phyloP scores from a whole-genome alignment of 2,888 invertebrate species.

The Abscondita cerata region DNA sequence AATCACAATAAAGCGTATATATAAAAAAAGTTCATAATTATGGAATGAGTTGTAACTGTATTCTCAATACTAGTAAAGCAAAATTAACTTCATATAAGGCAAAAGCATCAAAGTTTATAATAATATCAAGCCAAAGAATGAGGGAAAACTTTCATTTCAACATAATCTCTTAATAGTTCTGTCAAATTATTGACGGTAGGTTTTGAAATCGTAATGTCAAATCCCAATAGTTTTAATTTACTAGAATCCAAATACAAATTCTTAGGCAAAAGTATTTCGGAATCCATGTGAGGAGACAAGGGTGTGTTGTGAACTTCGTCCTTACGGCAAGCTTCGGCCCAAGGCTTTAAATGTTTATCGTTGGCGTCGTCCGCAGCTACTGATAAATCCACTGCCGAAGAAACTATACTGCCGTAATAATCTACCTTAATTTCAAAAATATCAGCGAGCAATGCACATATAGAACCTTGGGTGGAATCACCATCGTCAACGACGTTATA shows the following conservation, averaged over 20 bases:
- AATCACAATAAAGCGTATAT: too few relatives aligned
- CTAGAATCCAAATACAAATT: conserved; percentile 77
- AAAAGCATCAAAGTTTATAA: conserved; percentile 31
- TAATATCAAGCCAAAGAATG: conserved; percentile 62
- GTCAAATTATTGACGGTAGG: conserved; percentile 60
- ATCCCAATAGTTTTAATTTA: conserved; percentile 68
- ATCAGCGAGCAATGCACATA: conserved; percentile 80
- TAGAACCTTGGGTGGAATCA: conserved; percentile 83
- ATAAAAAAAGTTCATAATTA: too few relatives aligned
- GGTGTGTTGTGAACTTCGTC: conserved; percentile 84
- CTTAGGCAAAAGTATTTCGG: conserved; percentile 81
- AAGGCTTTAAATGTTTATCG: conserved; percentile 91
- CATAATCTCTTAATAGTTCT: conserved; percentile 81
- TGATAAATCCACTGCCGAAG: conserved; percentile 81
- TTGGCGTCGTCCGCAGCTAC: conserved; percentile 89
- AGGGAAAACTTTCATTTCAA: conserved; percentile 84
- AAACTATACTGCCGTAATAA: conserved; percentile 84
- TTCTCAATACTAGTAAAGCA: too few relatives aligned
- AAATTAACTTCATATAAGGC: conserved; percentile 11
- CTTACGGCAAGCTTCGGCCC: conserved; percentile 85
- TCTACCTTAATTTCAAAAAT: conserved; percentile 87
- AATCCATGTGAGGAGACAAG: conserved; percentile 85
- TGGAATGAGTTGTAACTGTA: too few relatives aligned
- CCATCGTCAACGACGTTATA: conserved; percentile 87
- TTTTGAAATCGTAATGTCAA: conserved; percentile 67